Percentiles rank a stretch among this genome's conserved stretches.
Evolutionary conservation across 2,113 vertebrate genomes (phyloP).

Genomic region (Salvelinus alpinus): DNA sequence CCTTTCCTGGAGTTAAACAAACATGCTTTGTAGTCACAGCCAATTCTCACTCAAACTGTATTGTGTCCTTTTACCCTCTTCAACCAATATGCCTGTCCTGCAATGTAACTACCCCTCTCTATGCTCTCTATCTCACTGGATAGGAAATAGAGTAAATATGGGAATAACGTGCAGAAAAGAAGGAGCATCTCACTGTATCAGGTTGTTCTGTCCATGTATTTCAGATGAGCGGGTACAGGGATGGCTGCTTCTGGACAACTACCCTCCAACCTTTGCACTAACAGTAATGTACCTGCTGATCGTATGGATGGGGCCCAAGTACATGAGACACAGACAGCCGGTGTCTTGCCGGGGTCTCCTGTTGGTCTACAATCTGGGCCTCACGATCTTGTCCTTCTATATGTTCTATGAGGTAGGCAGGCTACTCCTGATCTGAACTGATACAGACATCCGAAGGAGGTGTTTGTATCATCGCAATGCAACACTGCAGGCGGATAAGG

Average conservation of each 20-base stretch:
- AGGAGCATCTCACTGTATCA: background rate
- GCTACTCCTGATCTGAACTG: background rate
- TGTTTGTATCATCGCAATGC: constrained; percentile 12
- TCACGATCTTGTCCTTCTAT: constrained; percentile 90
- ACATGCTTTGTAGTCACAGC: constrained; percentile 12
- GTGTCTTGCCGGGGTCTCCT: constrained; percentile 85
- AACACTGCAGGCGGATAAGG: constrained; percentile 3
- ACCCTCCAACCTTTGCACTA: constrained; percentile 86
- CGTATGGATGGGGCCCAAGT: constrained; percentile 93
- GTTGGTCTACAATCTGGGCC: constrained; percentile 89
- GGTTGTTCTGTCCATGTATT: constrained; percentile 42
- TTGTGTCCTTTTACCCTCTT: background rate
- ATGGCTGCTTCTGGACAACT: constrained; percentile 92
- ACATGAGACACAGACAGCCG: constrained; percentile 85
- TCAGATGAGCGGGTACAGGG: constrained; percentile 90
- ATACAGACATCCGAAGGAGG: constrained; percentile 17
- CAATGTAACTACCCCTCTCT: background rate
- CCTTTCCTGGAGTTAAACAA: constrained; percentile 23
- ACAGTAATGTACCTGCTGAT: constrained; percentile 88
- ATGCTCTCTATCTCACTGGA: background rate
- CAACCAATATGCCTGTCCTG: background rate
- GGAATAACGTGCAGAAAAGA: background rate
- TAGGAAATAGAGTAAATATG: background rate
- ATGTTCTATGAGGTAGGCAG: constrained; percentile 93
- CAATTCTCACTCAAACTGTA: background rate